Base-by-base conservation (phyloP, 2,797 vertebrate species). In the Tragopan temminckii region DNA sequence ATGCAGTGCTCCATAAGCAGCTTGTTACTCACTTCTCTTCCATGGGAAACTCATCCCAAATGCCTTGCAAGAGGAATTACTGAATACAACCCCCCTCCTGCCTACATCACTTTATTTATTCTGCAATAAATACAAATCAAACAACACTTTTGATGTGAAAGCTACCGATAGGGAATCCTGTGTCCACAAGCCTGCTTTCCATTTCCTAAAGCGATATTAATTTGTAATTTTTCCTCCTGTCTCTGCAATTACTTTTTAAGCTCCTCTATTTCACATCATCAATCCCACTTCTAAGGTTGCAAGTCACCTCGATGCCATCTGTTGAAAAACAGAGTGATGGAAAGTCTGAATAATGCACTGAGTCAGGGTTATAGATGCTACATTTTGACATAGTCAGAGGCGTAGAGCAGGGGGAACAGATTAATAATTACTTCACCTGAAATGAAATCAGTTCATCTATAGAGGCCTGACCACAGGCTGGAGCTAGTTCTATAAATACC, bases 401-500 rank as follows among this genome's bases (percentile, higher is more conserved):
- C 17, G 11, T 75, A 74, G 93, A 89, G 69, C 77, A 50, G 61
- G 23, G 50, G 76, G 64, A 90, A 74, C 1, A 8, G 80, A 91
- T 96, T 95, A 95, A 93, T 95, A 96, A 97, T 93, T 92, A 89
- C 85, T 87, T 92, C 71, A 95, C 69, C 93, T 88, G 89, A 78
- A 79, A 94, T 45, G 83, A 96, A 90, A 94, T 92, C 94, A 92
- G 85, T 80, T 94, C n/a, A 57, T 96, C 62, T 90, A 91, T 82
- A 91, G 8, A 97, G 96, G 97, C 97, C 98, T 98, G 98, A 97
- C 97, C 97, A 97, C 97, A 97, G 97, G 97, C 97, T 97, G 97
- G 97, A 98, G 96, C 96, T 96, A 97, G 95, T 96, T 98, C 98
- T 97, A 97, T 98, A 98, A 98, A 98, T 94, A 98, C 95, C 96